Base-by-base conservation (phyloP, 2,113 vertebrate species). In the Tursiops truncatus region DNA sequence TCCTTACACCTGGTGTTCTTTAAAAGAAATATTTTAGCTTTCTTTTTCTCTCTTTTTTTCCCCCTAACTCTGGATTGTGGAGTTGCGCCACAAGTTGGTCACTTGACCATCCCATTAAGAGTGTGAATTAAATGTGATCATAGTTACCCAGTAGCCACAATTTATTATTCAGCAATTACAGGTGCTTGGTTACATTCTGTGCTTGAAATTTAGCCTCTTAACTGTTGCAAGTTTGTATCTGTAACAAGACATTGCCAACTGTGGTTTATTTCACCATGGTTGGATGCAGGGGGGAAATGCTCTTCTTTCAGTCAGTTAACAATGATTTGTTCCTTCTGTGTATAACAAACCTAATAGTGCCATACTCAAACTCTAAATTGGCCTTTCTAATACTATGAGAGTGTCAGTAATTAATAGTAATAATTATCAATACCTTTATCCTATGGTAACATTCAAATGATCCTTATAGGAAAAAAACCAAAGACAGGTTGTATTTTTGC, bases 261-360 rank as follows among this genome's bases (percentile, higher is more conserved):
- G 98, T 98, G 97, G 98, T 98, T 98, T 98, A 97, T 98, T 98
- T 98, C 95, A 96, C 96, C 94, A 77, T 92, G 97, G 96, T 94
- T 89, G 95, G 86, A 97, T 97, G 97, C 74, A 79, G 79, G 91
- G 91, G 60, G 25, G 41, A 96, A 96, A 76, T 6, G 0, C 20
- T 88, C 47, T 97, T 33, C 95, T 98, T 98, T 94, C 62, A 82
- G 70, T 91, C 82, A 96, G 93, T 97, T 93, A 60, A 33, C 84
- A 60, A 0, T 91, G 91, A 97, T 98, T 95, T 98, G 95, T 90
- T 89, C 76, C 81, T 94, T 73, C 58, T 9, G 62, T 95, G 92
- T 76, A 50, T 91, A 86, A 44, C 97, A 50, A 0, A 94, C 89
- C 84, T 71, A 96, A 89, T 95, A 88, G 90, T 94, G 81, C 92